Percentiles rank a stretch among this genome's conserved stretches.
Evolutionary conservation across 2,888 invertebrate genomes (phyloP).

Genomic region (Nasonovia ribisnigri): DNA sequence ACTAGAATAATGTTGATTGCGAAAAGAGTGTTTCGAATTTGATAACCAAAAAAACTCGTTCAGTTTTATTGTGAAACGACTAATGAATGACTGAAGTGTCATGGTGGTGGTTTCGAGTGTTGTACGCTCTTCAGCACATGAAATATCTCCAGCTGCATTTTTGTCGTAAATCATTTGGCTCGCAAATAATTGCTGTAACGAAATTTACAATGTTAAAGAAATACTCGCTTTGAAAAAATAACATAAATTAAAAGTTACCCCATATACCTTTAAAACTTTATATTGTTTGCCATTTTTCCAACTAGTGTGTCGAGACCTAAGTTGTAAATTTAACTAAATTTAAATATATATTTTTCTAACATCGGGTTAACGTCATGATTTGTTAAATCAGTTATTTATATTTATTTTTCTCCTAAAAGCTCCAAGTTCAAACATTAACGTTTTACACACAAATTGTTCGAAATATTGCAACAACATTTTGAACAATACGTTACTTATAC

Average conservation of each 20-base stretch:
- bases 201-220: constrained; percentile 49
- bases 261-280: constrained; percentile 45
- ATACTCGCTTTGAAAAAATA: constrained; percentile 10
- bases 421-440: neutral
- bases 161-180: constrained; percentile 38
- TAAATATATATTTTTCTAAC: constrained; percentile 39
- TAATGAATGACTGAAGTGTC: constrained; percentile 2
- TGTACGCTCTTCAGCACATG: neutral
- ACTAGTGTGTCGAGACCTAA: neutral
- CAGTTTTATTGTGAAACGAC: constrained; percentile 8
- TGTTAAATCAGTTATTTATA: constrained; percentile 50
- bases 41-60: constrained; percentile 11
- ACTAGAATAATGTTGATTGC: neutral
- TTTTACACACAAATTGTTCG: constrained; percentile 19
- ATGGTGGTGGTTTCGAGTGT: neutral
- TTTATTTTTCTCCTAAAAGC: constrained; percentile 4
- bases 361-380: constrained; percentile 34
- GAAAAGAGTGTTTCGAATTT: constrained; percentile 21
- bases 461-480: constrained; percentile 16
- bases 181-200: constrained; percentile 22
- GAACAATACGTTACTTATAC: constrained; percentile 16
- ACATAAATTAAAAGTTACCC: constrained; percentile 52
- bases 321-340: constrained; percentile 37
- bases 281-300: constrained; percentile 22
- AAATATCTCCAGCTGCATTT: constrained; percentile 6